Evolutionary conservation across 2,797 vertebrate species (phyloP).

Genomic region (Coilia nasus): DNA sequence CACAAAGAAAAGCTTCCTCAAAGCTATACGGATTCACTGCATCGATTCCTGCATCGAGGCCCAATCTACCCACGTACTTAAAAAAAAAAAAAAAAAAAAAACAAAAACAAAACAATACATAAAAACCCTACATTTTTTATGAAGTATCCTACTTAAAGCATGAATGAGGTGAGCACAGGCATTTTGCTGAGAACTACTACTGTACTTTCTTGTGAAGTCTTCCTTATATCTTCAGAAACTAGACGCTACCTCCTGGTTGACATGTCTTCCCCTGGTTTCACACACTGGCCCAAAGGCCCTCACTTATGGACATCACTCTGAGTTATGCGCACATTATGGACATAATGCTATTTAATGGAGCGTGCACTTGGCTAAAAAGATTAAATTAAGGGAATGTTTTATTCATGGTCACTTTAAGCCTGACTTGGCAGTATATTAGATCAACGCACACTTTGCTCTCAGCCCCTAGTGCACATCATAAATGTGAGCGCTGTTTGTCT

Average conservation of each 20-base stretch:
- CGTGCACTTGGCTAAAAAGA: constrained; percentile 54
- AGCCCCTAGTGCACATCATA: constrained; percentile 49
- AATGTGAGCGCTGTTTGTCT: constrained; percentile 52
- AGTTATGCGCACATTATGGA: constrained; percentile 53
- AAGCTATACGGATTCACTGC: background rate
- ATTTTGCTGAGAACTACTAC: background rate
- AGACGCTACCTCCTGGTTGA: background rate
- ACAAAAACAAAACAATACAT: no score
- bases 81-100: background rate
- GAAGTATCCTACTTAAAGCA: background rate
- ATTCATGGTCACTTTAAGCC: constrained; percentile 60
- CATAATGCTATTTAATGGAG: constrained; percentile 58
- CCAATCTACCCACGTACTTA: background rate
- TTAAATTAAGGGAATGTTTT: constrained; percentile 60
- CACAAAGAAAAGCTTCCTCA: background rate
- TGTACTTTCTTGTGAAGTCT: background rate
- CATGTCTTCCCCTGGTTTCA: background rate
- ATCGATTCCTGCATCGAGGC: background rate
- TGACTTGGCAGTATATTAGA: constrained; percentile 57
- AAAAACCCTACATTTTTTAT: background rate
- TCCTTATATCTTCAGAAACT: background rate
- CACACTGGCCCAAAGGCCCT: background rate
- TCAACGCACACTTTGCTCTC: constrained; percentile 50
- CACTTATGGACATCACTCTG: constrained; percentile 45
- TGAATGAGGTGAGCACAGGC: background rate